Base-by-base conservation (phyloP, 2,888 invertebrate species). In the Archips crataeganus region DNA sequence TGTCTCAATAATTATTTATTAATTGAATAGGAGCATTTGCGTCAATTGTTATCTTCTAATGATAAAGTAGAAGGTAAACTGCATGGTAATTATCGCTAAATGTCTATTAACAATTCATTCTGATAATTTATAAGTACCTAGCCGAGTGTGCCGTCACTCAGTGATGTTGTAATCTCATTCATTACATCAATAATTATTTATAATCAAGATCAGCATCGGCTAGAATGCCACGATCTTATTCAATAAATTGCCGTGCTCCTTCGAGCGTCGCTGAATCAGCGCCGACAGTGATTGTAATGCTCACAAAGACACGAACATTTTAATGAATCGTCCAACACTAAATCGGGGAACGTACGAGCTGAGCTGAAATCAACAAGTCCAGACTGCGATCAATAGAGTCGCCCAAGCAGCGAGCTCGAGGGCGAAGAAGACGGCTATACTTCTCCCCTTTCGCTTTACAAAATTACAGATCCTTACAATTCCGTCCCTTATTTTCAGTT, bases 341-440 rank as follows among this genome's bases (percentile, higher is more conserved):
- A 85, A 84, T 84, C 85, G 84, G 85, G 83, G 85, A 85, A 82
- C 81, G 81, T 81, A 84, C 86, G 82, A 85, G 85, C 85, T 84
- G 82, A 84, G 82, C 79, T 75, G 86, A 84, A 88, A 93, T 94
- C 93, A 93, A 93, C 94, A 93, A 93, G 94, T 94, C 92, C 90
- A 92, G 93, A 90, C 91, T 81, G 81, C 94, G 93, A 94, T 94
- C 94, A 94, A 94, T 94, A 94, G 87, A 85, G 82, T 77, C 80
- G 85, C 80, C 78, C 78, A 83, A 90, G 85, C 84, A 85, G 90
- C 88, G 77, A 78, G 84, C 80, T 80, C 75, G 76, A 70, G 88
- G 79, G 83, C 71, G 85, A 91, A 77, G 73, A 83, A 82, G 90
- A 88, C 79, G 81, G 85, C 76, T 79, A 80, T 77, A 81, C 76